Evolutionary conservation across 2,113 vertebrate species (phyloP), one percentile per base, ranked within the genome.

Genomic region (Mustela lutreola): DNA sequence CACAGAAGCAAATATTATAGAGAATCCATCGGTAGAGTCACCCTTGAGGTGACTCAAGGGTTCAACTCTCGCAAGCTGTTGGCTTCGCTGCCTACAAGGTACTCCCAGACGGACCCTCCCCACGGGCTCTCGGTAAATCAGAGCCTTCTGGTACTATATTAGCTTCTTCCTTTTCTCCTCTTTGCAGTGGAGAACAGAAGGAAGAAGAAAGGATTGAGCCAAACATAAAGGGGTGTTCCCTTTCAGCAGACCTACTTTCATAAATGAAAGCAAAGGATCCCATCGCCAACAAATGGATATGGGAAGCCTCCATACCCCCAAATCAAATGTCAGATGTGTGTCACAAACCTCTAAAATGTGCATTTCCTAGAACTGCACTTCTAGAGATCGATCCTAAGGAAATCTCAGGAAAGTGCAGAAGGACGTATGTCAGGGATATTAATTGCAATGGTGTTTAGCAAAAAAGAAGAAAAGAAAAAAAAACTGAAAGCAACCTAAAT

Each of bases 261-360:
- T 33, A 62, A 73, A 53, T 22, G 58, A 63, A 95, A 71, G 33
- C 12, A 11, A 85, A 56, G 73, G 8, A 67, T 42, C 28, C 39
- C 6, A 11, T 82, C 33, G 18, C 19, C 39, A 48, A 63, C 2
- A 76, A 60, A 85, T 76, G 53, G 9, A 70, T 50, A 15, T 31
- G 65, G 73, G 26, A 62, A 62, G n/a, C 81, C 71, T 94, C 73
- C 2, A 1, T 1, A 7, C 56, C 92, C 88, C 94, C 16, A 79
- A 76, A 48, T 31, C 84, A 78, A 81, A 56, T 67, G 14, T 63
- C 71, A 75, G 7, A 36, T 12, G 0, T 39, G 9, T 48, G 71
- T 81, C 83, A 71, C n/a, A 60, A 50, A 21, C 28, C 31, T 95
- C 81, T 75, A 70, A 73, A 85, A 75, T 67, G 11, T 53, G 19